A percentile compares a stretch with the other conserved stretches of the same genome.
Conservation (phyloP, 2,113 vertebrate genomes). For the Promerops cafer region DNA sequence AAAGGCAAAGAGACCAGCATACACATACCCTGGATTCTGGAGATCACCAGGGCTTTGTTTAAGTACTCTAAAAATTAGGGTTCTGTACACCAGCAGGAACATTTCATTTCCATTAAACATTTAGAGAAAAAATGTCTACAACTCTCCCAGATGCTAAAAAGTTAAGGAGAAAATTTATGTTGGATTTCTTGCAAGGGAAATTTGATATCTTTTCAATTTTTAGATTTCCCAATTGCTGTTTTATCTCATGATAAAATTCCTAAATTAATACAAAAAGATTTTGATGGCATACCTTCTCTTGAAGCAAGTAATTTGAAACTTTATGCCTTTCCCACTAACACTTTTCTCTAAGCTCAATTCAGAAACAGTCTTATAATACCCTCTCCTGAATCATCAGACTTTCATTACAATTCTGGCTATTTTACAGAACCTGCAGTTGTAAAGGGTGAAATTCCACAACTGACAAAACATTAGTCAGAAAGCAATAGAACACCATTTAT, state of each 20-base stretch:
- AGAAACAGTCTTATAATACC: background rate
- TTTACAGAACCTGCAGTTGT: constrained; percentile 2
- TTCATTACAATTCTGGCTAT: background rate
- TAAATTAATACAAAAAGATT: background rate
- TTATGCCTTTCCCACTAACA: background rate
- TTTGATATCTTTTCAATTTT: background rate
- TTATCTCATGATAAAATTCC: background rate
- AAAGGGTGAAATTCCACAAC: background rate
- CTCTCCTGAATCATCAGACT: constrained; percentile 1
- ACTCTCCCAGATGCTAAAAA: background rate
- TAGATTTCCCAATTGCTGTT: background rate
- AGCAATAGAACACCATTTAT: constrained; percentile 16
- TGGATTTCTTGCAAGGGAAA: background rate
- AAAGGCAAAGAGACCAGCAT: background rate
- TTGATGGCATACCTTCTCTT: background rate
- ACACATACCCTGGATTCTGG: background rate
- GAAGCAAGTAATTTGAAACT: background rate
- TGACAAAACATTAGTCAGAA: constrained; percentile 40
- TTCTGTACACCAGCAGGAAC: background rate
- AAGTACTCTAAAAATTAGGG: background rate
- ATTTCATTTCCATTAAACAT: background rate
- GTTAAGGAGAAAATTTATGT: background rate
- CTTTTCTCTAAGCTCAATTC: background rate
- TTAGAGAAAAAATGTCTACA: background rate
- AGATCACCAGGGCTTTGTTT: background rate